These are phyloP conservation scores for Hydropsyche betteni DNA, from an alignment of 2,888 invertebrate species.

Conservation along the genomic window DNA sequence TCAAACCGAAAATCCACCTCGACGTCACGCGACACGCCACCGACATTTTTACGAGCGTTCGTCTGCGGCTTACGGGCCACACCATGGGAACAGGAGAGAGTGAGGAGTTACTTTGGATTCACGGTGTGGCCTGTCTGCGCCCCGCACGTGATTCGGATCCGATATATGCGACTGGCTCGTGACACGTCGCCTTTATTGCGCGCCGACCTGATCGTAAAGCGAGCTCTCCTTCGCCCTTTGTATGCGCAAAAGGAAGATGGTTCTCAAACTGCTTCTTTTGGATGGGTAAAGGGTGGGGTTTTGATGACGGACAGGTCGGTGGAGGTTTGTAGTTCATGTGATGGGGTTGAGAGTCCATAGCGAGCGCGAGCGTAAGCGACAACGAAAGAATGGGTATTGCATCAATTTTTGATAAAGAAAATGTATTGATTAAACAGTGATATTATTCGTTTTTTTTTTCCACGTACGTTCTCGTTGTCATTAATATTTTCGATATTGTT, in stretches of 20 bases:
- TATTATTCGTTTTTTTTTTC: too few species aligned
- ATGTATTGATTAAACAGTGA: too few species aligned
- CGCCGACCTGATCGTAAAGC: slow-evolving; percentile 20
- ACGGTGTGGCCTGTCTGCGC: slow-evolving; percentile 20
- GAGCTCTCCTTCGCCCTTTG: slow-evolving; percentile 13
- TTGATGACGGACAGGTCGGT: too few species aligned
- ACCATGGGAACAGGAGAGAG: too few species aligned
- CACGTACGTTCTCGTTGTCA: too few species aligned
- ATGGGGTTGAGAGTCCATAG: too few species aligned
- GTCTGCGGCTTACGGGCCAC: not conserved
- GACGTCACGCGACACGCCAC: not conserved
- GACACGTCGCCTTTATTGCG: slow-evolving; percentile 28
- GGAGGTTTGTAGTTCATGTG: too few species aligned
- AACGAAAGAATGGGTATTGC: too few species aligned
- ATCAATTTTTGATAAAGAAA: too few species aligned
- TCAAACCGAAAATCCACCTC: not conserved
- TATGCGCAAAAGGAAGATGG: not conserved
- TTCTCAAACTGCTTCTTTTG: slow-evolving; percentile 11
- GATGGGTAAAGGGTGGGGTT: too few species aligned
- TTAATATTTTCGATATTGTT: too few species aligned
- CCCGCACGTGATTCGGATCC: slow-evolving; percentile 36
- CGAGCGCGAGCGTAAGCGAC: too few species aligned
- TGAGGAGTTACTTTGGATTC: slow-evolving; percentile 28
- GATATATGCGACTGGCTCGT: slow-evolving; percentile 2
- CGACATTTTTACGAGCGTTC: slow-evolving; percentile 29